These are phyloP conservation scores for Andrena flavipes DNA, from an alignment of 2,888 invertebrate genomes.

Conservation along the genomic window DNA sequence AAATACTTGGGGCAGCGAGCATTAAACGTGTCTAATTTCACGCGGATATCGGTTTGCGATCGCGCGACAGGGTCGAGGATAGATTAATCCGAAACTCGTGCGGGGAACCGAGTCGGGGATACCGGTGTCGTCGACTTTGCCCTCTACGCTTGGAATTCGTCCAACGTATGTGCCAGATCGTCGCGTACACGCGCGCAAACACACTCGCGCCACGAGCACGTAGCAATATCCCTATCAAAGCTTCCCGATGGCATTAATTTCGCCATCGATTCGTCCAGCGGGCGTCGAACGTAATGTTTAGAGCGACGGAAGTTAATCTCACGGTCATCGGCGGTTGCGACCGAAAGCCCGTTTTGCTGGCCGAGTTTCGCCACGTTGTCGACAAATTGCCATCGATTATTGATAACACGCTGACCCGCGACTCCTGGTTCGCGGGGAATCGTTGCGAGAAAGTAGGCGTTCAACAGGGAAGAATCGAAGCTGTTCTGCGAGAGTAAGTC, in stretches of 20 bases:
- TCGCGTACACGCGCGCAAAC: not conserved
- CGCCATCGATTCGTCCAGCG: constrained; percentile 42
- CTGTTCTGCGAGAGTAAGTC: not conserved
- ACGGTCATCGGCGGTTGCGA: constrained; percentile 26
- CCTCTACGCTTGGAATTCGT: constrained; percentile 42
- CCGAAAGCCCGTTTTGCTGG: constrained; percentile 22
- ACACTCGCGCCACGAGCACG: not conserved
- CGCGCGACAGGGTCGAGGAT: not conserved
- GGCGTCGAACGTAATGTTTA: constrained; percentile 46
- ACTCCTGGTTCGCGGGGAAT: not conserved
- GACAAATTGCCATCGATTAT: constrained; percentile 28
- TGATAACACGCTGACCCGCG: not conserved
- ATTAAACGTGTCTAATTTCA: constrained; percentile 10
- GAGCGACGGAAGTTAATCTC: constrained; percentile 57
- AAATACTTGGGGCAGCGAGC: not conserved
- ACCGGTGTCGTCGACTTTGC: constrained; percentile 36
- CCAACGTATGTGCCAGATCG: constrained; percentile 31
- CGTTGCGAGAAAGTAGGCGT: not conserved
- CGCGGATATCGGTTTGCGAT: constrained; percentile 24
- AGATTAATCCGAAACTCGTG: constrained; percentile 52
- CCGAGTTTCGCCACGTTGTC: constrained; percentile 5
- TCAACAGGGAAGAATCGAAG: not conserved
- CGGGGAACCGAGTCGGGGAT: constrained; percentile 28
- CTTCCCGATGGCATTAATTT: constrained; percentile 61
- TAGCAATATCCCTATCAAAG: constrained; percentile 57